A percentile compares a stretch with the other conserved stretches of the same genome.
Evolutionary conservation across 2,797 vertebrate species (phyloP).

Genomic region (Graptemys geographica): DNA sequence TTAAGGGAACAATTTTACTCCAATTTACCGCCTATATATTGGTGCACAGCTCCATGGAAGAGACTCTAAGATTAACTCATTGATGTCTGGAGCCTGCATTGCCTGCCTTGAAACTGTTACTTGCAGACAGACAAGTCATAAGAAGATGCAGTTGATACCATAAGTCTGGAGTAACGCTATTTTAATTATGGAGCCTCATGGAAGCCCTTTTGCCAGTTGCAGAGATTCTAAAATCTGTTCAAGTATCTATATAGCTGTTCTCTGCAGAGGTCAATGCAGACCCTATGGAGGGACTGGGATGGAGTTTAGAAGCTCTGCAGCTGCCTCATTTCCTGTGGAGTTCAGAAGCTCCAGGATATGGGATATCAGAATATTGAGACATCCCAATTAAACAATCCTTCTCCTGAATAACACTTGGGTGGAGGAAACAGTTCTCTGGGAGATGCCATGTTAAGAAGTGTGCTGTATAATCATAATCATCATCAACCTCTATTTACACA

Average conservation of each 20-base stretch:
- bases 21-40: rapidly evolving
- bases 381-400: rapidly evolving
- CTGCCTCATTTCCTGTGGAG: rapidly evolving
- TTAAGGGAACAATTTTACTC: neutral
- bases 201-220: neutral
- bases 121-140: rapidly evolving
- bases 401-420: neutral
- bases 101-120: neutral
- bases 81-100: rapidly evolving
- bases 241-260: neutral
- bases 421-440: neutral
- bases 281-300: neutral
- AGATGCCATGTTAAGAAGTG: neutral
- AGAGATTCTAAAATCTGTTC: neutral
- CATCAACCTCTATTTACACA: neutral
- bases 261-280: rapidly evolving
- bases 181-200: neutral
- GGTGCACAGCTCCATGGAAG: neutral
- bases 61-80: neutral
- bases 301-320: neutral
- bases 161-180: neutral
- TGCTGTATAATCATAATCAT: neutral
- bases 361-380: neutral
- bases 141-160: neutral
- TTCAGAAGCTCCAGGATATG: neutral